Percentiles rank a stretch among this genome's conserved stretches.
phyloP scores from a whole-genome alignment of 2,797 vertebrate species.

The Botia kubotai region DNA sequence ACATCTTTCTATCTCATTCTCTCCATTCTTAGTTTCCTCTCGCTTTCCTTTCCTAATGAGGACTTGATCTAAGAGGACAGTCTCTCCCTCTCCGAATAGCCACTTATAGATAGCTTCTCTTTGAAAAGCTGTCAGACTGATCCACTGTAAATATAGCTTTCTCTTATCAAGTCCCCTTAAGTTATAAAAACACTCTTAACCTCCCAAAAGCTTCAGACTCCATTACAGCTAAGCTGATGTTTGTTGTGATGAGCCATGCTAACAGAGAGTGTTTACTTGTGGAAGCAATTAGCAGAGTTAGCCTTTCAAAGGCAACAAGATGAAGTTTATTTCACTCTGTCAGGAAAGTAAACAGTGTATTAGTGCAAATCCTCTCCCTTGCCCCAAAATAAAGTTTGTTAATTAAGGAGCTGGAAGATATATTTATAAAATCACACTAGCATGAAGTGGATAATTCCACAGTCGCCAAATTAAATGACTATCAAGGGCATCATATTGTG shows the following conservation, averaged over 20 bases:
- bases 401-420: conserved; percentile 17
- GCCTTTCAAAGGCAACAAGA: conserved; percentile 21
- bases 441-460: conserved; percentile 19
- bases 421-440: conserved; percentile 19
- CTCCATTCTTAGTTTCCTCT: conserved; percentile 47
- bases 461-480: conserved; percentile 10
- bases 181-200: conserved; percentile 61
- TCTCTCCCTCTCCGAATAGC: conserved; percentile 34
- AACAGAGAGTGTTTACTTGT: conserved; percentile 46
- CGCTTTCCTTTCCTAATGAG: conserved; percentile 52
- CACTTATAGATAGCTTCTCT: conserved; percentile 48
- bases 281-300: conserved; percentile 58
- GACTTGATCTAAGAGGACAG: conserved; percentile 50
- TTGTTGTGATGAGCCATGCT: conserved; percentile 44
- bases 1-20: conserved; percentile 58
- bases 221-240: conserved; percentile 50
- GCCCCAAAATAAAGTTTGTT: conserved; percentile 6
- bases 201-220: conserved; percentile 49
- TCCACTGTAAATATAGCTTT: conserved; percentile 61
- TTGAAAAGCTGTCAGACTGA: conserved; percentile 56
- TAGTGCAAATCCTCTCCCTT: conserved; percentile 3
- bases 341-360: conserved; percentile 20
- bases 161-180: conserved; percentile 53
- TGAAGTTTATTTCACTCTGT: conserved; percentile 24
- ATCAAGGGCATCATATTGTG: conserved; percentile 6